phyloP scores from a whole-genome alignment of 2,113 vertebrate genomes.

The Probosciger aterrimus region DNA sequence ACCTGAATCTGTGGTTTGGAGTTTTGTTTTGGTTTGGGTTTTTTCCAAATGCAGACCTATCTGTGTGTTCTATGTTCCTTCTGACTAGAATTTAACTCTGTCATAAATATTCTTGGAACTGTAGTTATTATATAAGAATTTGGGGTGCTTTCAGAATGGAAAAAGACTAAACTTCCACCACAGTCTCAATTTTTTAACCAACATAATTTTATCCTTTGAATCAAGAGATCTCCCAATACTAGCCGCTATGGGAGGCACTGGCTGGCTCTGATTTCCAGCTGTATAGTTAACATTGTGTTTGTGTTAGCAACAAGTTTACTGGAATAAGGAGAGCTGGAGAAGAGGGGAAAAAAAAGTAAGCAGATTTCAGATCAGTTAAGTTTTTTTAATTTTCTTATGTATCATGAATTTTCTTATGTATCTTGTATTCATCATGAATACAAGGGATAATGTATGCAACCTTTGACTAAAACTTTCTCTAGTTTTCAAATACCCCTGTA shows the following conservation, averaged over 20 bases:
- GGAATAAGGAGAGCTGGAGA: neutral
- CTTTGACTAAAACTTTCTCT: neutral
- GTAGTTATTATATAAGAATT: neutral
- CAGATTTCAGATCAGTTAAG: neutral
- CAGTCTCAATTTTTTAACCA: neutral
- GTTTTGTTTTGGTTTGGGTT: neutral
- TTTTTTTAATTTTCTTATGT: neutral
- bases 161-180: neutral
- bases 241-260: neutral
- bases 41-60: neutral
- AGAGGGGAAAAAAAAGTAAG: neutral
- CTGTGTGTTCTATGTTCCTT: neutral
- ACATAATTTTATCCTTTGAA: neutral
- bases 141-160: neutral
- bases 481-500: neutral
- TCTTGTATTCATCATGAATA: neutral
- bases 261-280: neutral
- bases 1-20: neutral
- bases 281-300: neutral
- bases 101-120: neutral
- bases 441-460: neutral
- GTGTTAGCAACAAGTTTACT: neutral
- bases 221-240: neutral
- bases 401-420: neutral
- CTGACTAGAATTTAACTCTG: neutral